Evolutionary conservation across 2,888 invertebrate species (phyloP).

Genomic region (Hyposoter didymator): DNA sequence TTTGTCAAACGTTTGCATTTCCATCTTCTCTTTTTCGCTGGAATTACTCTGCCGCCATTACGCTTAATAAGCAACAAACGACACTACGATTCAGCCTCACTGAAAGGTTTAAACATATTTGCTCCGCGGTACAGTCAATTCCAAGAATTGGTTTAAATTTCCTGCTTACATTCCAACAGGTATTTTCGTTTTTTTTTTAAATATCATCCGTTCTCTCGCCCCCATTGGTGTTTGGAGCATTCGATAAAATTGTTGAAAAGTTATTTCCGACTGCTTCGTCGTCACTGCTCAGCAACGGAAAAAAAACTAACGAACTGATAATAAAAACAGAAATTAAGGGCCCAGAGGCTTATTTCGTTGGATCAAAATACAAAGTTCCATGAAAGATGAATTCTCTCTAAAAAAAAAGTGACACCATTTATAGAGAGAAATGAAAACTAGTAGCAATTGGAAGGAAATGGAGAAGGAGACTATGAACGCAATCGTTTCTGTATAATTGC

Average conservation of each 20-base stretch:
- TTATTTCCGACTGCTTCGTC: no score
- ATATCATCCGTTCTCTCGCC: background rate
- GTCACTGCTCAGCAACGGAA: no score
- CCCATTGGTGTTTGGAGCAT: background rate
- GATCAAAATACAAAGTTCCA: background rate
- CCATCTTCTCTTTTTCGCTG: constrained; percentile 13
- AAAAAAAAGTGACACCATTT: background rate
- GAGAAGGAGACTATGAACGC: background rate
- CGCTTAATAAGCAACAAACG: background rate
- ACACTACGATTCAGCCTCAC: background rate
- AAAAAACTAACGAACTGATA: no score
- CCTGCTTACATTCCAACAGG: background rate
- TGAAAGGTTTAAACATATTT: background rate
- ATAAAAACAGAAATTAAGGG: no score
- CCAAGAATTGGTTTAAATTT: background rate
- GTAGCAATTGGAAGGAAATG: background rate
- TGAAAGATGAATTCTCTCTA: background rate
- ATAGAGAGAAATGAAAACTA: background rate
- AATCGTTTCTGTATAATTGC: background rate
- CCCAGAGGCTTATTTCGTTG: background rate
- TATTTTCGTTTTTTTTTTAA: background rate
- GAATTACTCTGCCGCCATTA: constrained; percentile 7
- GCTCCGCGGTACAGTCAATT: background rate
- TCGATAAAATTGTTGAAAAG: no score
- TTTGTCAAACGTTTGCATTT: constrained; percentile 41